A percentile compares a stretch with the other conserved stretches of the same genome.
These are phyloP conservation scores for Chaetodon auriga DNA, from an alignment of 2,113 vertebrate genomes.

Conservation along the genomic window DNA sequence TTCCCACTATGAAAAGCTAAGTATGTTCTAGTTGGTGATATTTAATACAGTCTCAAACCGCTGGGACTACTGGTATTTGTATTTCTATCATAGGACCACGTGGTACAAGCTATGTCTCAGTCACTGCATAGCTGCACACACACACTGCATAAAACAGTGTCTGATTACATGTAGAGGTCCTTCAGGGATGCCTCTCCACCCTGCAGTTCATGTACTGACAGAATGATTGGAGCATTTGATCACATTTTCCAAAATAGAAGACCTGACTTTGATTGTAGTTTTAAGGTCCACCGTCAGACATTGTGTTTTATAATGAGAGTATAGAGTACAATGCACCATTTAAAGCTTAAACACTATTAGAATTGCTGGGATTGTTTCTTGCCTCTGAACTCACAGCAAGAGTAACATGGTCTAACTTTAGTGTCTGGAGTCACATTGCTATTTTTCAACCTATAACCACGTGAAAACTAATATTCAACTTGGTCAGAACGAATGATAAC, in stretches of 20 bases:
- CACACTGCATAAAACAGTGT: conserved; percentile 59
- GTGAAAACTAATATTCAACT: neutral
- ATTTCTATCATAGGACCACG: conserved; percentile 54
- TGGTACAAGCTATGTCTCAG: conserved; percentile 42
- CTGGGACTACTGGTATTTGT: conserved; percentile 64
- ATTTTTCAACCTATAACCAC: neutral
- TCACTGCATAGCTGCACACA: conserved; percentile 66
- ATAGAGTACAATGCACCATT: neutral
- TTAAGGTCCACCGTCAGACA: neutral
- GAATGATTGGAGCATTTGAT: conserved; percentile 45
- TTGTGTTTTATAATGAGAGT: neutral
- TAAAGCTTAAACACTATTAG: neutral
- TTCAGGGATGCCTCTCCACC: conserved; percentile 35
- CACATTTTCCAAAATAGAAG: conserved; percentile 10
- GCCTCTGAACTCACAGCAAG: neutral
- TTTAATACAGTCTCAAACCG: conserved; percentile 67
- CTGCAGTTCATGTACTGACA: conserved; percentile 34
- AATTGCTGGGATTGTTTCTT: neutral
- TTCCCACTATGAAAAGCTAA: conserved; percentile 64
- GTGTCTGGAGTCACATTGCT: neutral
- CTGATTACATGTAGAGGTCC: conserved; percentile 59
- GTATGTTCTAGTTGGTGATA: conserved; percentile 76
- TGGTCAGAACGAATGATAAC: neutral
- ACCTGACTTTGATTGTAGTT: conserved; percentile 20
- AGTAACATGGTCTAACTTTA: neutral